Evolutionary conservation across 1,140 invertebrate species (phyloP).

Genomic region (Drosophila bocki): DNA sequence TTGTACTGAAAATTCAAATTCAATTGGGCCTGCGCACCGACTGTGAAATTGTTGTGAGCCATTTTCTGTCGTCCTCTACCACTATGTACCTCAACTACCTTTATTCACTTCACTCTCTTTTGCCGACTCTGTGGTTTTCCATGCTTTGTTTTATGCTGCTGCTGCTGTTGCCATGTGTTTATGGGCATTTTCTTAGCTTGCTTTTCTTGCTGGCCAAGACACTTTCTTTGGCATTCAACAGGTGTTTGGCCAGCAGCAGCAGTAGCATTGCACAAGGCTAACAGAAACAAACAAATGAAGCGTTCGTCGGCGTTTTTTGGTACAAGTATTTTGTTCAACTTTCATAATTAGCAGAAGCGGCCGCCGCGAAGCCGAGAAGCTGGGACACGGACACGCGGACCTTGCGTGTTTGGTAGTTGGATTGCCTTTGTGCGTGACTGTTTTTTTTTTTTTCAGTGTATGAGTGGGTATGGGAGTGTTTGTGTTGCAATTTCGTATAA

Average conservation of each 20-base stretch:
- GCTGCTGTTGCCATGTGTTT: constrained; percentile 46
- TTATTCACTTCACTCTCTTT: constrained; percentile 40
- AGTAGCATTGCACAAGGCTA: constrained; percentile 51
- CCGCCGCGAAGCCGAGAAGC: constrained; percentile 20
- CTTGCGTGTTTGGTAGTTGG: constrained; percentile 41
- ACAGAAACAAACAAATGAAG: constrained; percentile 50
- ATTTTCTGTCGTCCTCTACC: constrained; percentile 49
- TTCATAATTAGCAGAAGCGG: constrained; percentile 73
- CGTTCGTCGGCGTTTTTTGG: constrained; percentile 34
- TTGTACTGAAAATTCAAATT: constrained; percentile 32
- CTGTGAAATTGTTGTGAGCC: constrained; percentile 68
- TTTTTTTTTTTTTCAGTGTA: constrained; percentile 46
- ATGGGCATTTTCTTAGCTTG: constrained; percentile 41
- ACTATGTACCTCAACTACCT: background rate
- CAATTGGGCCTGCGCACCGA: constrained; percentile 49
- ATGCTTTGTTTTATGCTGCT: constrained; percentile 26
- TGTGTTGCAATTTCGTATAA: constrained; percentile 15
- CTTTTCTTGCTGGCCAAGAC: constrained; percentile 47
- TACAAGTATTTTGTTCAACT: constrained; percentile 45
- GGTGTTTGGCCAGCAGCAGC: constrained; percentile 42
- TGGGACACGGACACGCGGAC: constrained; percentile 40
- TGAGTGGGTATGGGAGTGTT: constrained; percentile 5
- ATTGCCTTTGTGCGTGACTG: constrained; percentile 59
- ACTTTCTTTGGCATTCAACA: constrained; percentile 57
- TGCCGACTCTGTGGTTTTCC: constrained; percentile 34